A percentile compares a stretch with the other conserved stretches of the same genome.
phyloP scores from a whole-genome alignment of 2,113 vertebrate genomes.

The Pteronura brasiliensis region DNA sequence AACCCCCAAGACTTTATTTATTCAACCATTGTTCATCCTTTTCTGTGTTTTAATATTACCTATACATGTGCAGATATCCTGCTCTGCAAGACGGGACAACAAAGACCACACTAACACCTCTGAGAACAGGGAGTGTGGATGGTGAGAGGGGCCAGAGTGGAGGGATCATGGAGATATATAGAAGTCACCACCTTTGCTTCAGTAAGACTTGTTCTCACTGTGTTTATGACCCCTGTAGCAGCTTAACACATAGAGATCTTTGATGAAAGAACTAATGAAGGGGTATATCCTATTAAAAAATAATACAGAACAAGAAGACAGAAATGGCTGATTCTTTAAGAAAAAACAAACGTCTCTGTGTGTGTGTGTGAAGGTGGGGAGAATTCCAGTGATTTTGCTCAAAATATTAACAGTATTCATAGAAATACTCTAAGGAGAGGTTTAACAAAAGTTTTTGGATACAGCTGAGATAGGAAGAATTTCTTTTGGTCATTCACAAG shows the following conservation, averaged over 20 bases:
- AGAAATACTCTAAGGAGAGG: neutral
- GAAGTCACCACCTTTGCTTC: neutral
- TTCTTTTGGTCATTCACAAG: slow-evolving; percentile 7
- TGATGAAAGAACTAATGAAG: neutral
- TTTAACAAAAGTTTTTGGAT: neutral
- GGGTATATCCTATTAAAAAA: neutral
- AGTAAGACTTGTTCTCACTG: neutral
- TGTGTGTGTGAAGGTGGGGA: neutral
- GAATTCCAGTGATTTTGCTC: neutral
- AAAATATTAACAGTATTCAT: neutral
- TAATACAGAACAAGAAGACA: neutral
- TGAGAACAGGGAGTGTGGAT: neutral
- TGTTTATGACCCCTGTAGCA: neutral
- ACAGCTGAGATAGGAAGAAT: neutral
- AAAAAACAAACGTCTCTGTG: neutral
- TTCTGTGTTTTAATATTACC: neutral
- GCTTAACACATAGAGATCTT: neutral
- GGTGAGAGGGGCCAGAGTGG: neutral
- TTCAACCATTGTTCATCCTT: neutral
- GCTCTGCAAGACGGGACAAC: neutral
- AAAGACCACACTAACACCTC: neutral
- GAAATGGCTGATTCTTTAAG: neutral
- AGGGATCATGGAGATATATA: neutral
- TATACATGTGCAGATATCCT: neutral
- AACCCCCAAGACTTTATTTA: neutral